Evolutionary conservation across 2,113 vertebrate species (phyloP), one percentile per base, ranked within the genome.

Genomic region (Microtus montanus): DNA sequence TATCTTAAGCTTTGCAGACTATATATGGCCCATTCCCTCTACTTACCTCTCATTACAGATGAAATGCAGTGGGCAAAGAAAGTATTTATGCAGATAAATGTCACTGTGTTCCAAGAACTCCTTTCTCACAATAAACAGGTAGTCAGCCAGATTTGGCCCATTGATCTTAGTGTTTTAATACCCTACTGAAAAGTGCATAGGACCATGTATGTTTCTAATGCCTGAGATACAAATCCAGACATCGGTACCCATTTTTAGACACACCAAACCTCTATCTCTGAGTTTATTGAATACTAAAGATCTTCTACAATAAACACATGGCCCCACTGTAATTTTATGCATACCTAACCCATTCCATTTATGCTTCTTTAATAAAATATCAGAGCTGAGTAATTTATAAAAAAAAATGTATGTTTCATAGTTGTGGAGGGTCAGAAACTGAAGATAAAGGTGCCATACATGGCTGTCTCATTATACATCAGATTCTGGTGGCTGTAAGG

Each of bases 131-230:
- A 47, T 74, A 68, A 91, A 58, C 1, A 87, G 35, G 6, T 73
- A 66, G 9, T 30, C 14, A 58, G 15, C n/a, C 61, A 44, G 17
- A 66, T 41, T 28, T 52, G 54, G 5, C 33, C n/a, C 6, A 9
- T n/a, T 12, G 38, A 28, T 41, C 38, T 73, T 61, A 14, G 33
- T 54, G 30, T 78, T 19, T n/a, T 1, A 7, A 49, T 58, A 13
- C 28, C 86, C 63, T 20, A 22, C 38, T 68, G 41, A 64, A 47
- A 28, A 75, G 41, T 74, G n/a, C 20, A 0, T 86, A 19, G 38
- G 1, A 12, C 13, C 5, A 0, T n/a, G 5, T 79, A 5, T 12
- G 28, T 22, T 38, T 33, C 8, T 68, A 22, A 66, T 41, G 17
- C 35, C 64, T 12, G 41, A 2, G 10, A 19, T 93, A 6, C 58